Percentiles rank a stretch among this genome's conserved stretches.
Evolutionary conservation across 2,888 invertebrate species (phyloP).

Genomic region (Nipponacmea schrenckii): DNA sequence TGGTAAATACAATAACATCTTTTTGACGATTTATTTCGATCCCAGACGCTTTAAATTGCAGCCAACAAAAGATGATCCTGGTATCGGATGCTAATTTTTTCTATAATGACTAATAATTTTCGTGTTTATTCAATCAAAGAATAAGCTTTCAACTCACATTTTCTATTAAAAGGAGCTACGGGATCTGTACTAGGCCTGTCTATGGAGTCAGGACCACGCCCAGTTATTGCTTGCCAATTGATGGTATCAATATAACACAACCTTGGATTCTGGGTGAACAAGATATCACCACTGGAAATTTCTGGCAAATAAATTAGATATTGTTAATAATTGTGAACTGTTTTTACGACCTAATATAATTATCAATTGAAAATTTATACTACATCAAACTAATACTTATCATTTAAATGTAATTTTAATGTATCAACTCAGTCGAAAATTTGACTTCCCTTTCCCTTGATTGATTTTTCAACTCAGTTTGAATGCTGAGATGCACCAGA

Average conservation of each 20-base stretch:
- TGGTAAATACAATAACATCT: constrained; percentile 12
- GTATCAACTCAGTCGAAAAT: too few relatives aligned
- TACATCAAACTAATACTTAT: too few relatives aligned
- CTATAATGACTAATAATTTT: too few relatives aligned
- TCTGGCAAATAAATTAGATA: constrained; percentile 72
- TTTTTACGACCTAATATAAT: neutral
- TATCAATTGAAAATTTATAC: too few relatives aligned
- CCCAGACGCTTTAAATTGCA: neutral
- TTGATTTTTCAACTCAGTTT: too few relatives aligned
- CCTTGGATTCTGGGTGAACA: constrained; percentile 92
- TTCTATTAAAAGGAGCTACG: constrained; percentile 26
- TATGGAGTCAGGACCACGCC: constrained; percentile 32
- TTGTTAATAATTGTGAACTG: neutral
- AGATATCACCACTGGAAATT: constrained; percentile 89
- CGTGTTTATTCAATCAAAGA: too few relatives aligned
- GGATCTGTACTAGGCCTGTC: constrained; percentile 28
- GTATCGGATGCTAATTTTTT: too few relatives aligned
- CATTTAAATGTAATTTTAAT: too few relatives aligned
- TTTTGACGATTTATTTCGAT: neutral
- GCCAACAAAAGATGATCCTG: too few relatives aligned
- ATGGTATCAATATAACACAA: constrained; percentile 92
- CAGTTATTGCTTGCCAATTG: constrained; percentile 86
- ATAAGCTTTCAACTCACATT: constrained; percentile 22
- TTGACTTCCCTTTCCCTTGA: too few relatives aligned
- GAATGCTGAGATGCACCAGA: neutral